phyloP scores from a whole-genome alignment of 1,140 invertebrate species.

The Drosophila bocki region DNA sequence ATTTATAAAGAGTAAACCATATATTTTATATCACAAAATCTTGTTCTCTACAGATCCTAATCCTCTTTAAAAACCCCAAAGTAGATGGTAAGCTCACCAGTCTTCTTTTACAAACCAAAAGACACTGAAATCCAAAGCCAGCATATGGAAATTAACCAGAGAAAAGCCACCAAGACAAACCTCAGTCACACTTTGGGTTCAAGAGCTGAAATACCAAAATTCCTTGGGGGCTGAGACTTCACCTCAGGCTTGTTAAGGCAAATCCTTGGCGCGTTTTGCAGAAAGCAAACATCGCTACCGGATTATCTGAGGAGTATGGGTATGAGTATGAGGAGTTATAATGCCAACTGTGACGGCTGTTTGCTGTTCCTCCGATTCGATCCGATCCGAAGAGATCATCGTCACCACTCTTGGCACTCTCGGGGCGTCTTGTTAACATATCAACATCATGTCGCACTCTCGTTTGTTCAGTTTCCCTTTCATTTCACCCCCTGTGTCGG shows the following conservation, averaged over 20 bases:
- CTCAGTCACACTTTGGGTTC: conserved; percentile 42
- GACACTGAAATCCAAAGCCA: conserved; percentile 7
- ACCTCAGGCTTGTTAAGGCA: conserved; percentile 45
- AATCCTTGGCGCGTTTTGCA: conserved; percentile 63
- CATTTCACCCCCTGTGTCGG: conserved; percentile 29
- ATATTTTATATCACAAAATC: background rate
- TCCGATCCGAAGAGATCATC: conserved; percentile 48
- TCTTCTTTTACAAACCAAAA: conserved; percentile 12
- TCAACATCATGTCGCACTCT: conserved; percentile 83
- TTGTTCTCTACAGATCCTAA: no score
- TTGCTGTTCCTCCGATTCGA: conserved; percentile 20
- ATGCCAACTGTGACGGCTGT: conserved; percentile 75
- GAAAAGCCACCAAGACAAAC: conserved; percentile 2
- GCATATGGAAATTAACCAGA: conserved; percentile 58
- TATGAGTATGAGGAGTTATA: conserved; percentile 31
- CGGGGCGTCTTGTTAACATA: conserved; percentile 82
- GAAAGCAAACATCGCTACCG: conserved; percentile 81
- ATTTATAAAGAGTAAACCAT: no score
- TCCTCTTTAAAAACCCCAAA: background rate
- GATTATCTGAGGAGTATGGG: conserved; percentile 54
- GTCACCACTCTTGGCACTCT: conserved; percentile 73
- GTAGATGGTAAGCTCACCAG: conserved; percentile 23
- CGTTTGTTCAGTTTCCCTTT: conserved; percentile 47
- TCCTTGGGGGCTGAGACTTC: conserved; percentile 3
- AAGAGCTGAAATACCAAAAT: conserved; percentile 7